Base-by-base conservation (phyloP, 2,797 vertebrate species). In the Hyperoplus lanceolatus region DNA sequence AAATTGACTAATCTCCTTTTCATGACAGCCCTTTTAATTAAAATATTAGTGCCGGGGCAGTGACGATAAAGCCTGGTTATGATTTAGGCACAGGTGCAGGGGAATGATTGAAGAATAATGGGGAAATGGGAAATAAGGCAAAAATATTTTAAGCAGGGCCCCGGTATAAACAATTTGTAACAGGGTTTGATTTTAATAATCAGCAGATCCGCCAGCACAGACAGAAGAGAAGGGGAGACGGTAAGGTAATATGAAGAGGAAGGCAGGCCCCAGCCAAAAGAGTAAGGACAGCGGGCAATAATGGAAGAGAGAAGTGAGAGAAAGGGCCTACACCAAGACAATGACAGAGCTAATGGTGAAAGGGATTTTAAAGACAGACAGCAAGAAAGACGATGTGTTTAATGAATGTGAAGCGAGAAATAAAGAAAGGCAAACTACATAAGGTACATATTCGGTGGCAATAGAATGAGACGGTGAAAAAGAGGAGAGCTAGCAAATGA, bases 331-430 rank as follows among this genome's bases (percentile, higher is more conserved):
- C 4, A 55, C 11, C 38, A 39, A 16, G 62, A 77, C 45, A 49
- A 81, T 77, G 54, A 48, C 13, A 41, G 18, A 9, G 64, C 21
- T 57, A 71, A 80, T 58, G 15, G 50, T 74, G 57, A 79, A 72
- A 68, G n/a, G 8, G n/a, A 21, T 64, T 3, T 60, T 41, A 60
- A 59, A 75, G 66, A 67, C 66, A 29, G 59, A 42, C 0, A 1
- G 65, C 1, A 43, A 57, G 16, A 38, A 38, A 36, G 21, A 65
- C 21, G 58, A 15, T 18, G 1, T 45, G 48, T 36, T 46, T 5
- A 56, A 75, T 79, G 43, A 73, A 60, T 38, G 61, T 4, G 51
- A 38, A 64, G 48, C 39, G 57, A 51, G 61, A 56, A 60, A 60
- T 62, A 21, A 68, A 57, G 50, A 53, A 6, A 6, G 4, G 9